Percentiles rank a stretch among this genome's conserved stretches.
These are phyloP conservation scores for Hemibagrus wyckioides DNA, from an alignment of 2,113 vertebrate genomes.

Conservation along the genomic window DNA sequence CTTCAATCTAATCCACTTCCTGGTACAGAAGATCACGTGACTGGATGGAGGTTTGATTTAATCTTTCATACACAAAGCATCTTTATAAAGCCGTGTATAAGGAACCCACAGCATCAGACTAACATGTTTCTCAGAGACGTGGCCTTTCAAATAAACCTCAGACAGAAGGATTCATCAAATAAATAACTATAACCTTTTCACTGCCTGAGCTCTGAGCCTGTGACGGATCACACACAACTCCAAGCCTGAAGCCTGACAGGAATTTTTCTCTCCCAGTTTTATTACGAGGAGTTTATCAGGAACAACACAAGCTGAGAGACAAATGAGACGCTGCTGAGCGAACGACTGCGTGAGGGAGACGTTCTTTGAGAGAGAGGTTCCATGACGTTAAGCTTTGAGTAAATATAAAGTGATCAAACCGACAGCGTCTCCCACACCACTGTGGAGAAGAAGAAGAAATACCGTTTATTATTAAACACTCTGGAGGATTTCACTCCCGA, in stretches of 20 bases:
- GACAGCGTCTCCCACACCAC: too few species aligned
- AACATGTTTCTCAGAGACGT: background rate
- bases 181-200: background rate
- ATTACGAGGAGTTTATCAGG: background rate
- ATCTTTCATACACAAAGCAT: background rate
- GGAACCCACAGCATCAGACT: background rate
- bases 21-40: too few species aligned
- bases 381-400: too few species aligned
- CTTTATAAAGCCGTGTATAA: background rate
- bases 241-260: background rate
- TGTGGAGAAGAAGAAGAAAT: too few species aligned
- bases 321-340: too few species aligned
- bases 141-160: background rate
- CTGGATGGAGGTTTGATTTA: background rate
- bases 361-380: too few species aligned
- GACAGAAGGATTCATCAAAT: background rate
- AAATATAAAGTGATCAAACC: too few species aligned
- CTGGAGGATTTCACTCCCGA: slow-evolving; percentile 4
- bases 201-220: background rate
- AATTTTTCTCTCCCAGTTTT: background rate
- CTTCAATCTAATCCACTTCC: background rate
- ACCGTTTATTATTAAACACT: background rate
- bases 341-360: too few species aligned
- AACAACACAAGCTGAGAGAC: too few species aligned
- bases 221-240: background rate